A percentile compares a stretch with the other conserved stretches of the same genome.
Evolutionary conservation across 64 coral and sea anemone species (phyloP).

Genomic region (Stichodactyla helianthus): DNA sequence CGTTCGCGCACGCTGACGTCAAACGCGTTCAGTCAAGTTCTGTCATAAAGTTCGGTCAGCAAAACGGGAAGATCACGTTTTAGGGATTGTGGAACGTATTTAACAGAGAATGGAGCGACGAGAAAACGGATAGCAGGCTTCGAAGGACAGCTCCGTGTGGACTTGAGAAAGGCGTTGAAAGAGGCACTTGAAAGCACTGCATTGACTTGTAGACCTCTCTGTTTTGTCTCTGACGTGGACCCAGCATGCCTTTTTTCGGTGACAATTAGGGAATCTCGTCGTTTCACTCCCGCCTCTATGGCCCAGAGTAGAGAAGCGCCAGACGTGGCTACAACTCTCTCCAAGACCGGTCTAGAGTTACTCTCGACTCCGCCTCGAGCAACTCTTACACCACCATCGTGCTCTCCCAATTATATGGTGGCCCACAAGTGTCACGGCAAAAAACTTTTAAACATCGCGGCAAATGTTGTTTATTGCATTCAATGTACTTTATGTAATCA

Average conservation of each 20-base stretch:
- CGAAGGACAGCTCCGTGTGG: constrained; percentile 7
- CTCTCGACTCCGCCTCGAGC: too few species aligned
- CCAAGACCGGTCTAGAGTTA: too few species aligned
- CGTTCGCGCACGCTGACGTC: too few species aligned
- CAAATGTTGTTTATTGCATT: too few species aligned
- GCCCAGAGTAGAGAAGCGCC: constrained; percentile 29
- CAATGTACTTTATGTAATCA: too few species aligned
- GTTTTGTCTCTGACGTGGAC: constrained; percentile 31
- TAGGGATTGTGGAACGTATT: constrained; percentile 18
- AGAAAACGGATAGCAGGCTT: constrained; percentile 5
- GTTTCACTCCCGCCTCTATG: constrained; percentile 17
- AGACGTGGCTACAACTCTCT: constrained; percentile 26
- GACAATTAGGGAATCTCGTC: constrained; percentile 40
- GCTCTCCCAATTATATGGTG: too few species aligned
- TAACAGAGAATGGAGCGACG: not conserved
- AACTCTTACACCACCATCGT: too few species aligned
- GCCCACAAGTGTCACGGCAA: too few species aligned
- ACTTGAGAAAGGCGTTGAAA: not conserved
- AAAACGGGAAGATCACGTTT: constrained; percentile 21
- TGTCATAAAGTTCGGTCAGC: constrained; percentile 17
- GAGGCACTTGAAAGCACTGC: too few species aligned
- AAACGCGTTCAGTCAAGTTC: too few species aligned
- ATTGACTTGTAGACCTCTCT: too few species aligned
- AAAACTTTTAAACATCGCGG: too few species aligned
- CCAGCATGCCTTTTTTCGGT: constrained; percentile 58